phyloP scores from a whole-genome alignment of 2,797 vertebrate species.

The Pteropus rufus region DNA sequence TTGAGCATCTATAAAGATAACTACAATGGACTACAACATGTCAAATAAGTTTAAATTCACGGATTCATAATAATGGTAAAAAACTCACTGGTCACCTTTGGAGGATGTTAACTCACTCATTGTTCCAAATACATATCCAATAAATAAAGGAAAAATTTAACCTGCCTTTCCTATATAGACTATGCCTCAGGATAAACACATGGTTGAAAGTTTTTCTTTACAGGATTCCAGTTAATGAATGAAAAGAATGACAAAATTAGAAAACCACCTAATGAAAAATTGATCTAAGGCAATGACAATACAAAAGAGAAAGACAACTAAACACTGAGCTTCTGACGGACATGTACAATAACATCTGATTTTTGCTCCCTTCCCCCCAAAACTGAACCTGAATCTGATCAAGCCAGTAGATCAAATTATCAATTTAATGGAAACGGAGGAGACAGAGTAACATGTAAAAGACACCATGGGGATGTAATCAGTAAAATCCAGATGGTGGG shows the following conservation, averaged over 20 bases:
- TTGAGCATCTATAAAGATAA: background rate
- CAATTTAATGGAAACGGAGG: background rate
- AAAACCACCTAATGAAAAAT: background rate
- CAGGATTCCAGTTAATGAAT: background rate
- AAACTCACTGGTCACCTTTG: background rate
- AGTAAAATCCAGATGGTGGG: background rate
- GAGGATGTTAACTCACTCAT: background rate
- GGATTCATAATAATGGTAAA: background rate
- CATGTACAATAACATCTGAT: background rate
- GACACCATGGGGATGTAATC: background rate
- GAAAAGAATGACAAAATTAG: background rate
- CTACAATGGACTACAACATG: background rate
- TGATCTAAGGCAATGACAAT: background rate
- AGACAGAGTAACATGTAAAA: background rate
- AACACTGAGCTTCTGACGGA: background rate
- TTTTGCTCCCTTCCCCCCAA: background rate
- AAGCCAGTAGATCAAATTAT: background rate
- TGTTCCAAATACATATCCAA: background rate
- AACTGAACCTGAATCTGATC: background rate
- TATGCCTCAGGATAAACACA: background rate
- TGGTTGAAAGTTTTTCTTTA: background rate
- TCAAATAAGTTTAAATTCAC: background rate
- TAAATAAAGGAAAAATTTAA: slow-evolving; percentile 20
- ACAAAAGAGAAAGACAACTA: background rate
- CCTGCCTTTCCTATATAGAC: background rate